Evolutionary conservation across 1,140 invertebrate species (phyloP).

Genomic region (Drosophila micromelanica): DNA sequence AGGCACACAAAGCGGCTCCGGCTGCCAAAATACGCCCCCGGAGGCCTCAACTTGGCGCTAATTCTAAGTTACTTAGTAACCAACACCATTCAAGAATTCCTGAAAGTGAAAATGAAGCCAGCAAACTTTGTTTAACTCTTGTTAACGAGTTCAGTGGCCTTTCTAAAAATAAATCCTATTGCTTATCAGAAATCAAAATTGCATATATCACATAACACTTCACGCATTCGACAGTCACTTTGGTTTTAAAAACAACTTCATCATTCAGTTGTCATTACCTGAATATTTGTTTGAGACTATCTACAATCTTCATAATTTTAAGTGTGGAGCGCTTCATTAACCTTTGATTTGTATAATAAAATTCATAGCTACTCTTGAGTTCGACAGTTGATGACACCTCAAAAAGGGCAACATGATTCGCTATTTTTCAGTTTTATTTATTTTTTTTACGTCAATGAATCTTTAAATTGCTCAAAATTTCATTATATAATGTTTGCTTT

Average conservation of each 20-base stretch:
- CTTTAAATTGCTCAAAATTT: neutral
- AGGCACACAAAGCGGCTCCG: conserved; percentile 52
- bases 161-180: neutral
- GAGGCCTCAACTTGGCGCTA: conserved; percentile 10
- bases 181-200: neutral
- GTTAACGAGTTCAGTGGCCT: conserved; percentile 48
- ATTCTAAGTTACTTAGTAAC: conserved; percentile 45
- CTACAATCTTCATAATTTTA: neutral
- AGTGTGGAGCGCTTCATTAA: conserved; percentile 34
- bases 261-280: neutral
- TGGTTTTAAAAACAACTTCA: neutral
- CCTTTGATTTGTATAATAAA: conserved; percentile 34
- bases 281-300: neutral
- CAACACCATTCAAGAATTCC: conserved; percentile 23
- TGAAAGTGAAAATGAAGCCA: conserved; percentile 56
- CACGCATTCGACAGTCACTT: conserved; percentile 17
- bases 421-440: neutral
- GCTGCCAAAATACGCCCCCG: conserved; percentile 16
- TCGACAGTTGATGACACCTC: conserved; percentile 12
- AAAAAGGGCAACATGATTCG: conserved; percentile 12
- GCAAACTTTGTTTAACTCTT: conserved; percentile 20
- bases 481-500: neutral
- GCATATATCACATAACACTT: too few species aligned
- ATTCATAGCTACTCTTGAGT: conserved; percentile 23
- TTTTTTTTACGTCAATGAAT: conserved; percentile 10